A percentile compares a stretch with the other conserved stretches of the same genome.
phyloP scores from a whole-genome alignment of 2,113 vertebrate species.

The Laticauda laticaudata region DNA sequence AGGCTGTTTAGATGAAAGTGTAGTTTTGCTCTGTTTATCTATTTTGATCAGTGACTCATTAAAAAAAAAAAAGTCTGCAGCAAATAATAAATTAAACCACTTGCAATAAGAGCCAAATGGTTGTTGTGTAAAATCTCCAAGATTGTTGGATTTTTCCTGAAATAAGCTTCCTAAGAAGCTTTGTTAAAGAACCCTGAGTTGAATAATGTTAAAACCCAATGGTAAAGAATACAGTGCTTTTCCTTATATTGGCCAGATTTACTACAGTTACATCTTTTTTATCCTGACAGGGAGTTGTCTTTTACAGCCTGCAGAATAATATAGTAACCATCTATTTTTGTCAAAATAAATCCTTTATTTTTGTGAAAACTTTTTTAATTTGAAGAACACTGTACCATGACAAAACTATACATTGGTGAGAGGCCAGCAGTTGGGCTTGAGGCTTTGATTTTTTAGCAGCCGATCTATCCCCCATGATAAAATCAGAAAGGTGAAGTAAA shows the following conservation, averaged over 20 bases:
- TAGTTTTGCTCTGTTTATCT: background rate
- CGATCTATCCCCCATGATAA: background rate
- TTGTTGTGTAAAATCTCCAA: constrained; percentile 42
- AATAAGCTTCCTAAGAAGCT: background rate
- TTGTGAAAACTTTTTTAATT: background rate
- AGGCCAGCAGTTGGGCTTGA: background rate
- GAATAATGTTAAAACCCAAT: background rate
- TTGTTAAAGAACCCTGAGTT: background rate
- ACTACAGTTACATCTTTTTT: background rate
- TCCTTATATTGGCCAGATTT: background rate
- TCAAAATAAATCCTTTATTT: background rate
- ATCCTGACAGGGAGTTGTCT: background rate
- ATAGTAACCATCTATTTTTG: background rate
- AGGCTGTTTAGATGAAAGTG: background rate
- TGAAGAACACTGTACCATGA: background rate
- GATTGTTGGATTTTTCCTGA: constrained; percentile 22
- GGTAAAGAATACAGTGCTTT: background rate
- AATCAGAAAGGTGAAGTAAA: background rate
- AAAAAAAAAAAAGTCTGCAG: background rate
- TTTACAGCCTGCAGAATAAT: background rate
- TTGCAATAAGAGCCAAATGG: constrained; percentile 19
- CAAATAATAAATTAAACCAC: background rate
- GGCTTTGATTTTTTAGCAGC: background rate
- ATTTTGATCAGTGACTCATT: constrained; percentile 4
- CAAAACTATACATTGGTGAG: background rate